Conservation (phyloP, 2,888 invertebrate species). For the Drosophila paracracens region DNA sequence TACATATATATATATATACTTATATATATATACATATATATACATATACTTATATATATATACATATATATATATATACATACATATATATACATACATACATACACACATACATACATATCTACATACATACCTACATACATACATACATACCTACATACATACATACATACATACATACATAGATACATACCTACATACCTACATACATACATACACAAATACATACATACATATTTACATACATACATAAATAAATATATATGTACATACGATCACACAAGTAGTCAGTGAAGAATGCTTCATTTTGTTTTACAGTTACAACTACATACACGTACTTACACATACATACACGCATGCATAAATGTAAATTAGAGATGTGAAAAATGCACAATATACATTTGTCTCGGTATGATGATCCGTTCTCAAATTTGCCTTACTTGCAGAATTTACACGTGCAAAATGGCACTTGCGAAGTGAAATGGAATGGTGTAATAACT, state of each 20-base stretch:
- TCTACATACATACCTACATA: too few species aligned
- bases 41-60: too few species aligned
- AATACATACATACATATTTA: conserved; percentile 5
- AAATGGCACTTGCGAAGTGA: conserved; percentile 78
- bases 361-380: not conserved
- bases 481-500: conserved; percentile 92
- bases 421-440: conserved; percentile 5
- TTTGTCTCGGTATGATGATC: not conserved
- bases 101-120: too few species aligned
- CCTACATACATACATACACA: not conserved
- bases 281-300: conserved; percentile 40
- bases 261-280: conserved; percentile 20
- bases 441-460: conserved; percentile 76
- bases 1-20: not conserved
- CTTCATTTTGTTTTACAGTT: conserved; percentile 25
- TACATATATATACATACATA: too few species aligned
- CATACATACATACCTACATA: too few species aligned
- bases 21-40: too few species aligned
- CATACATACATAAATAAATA: not conserved
- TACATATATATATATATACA: too few species aligned
- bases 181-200: not conserved
- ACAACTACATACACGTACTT: not conserved
- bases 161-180: not conserved
- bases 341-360: not conserved
- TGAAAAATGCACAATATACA: not conserved